A percentile compares a stretch with the other conserved stretches of the same genome.
phyloP scores from a whole-genome alignment of 2,888 invertebrate species.

The Lordiphosa andalusiaca region DNA sequence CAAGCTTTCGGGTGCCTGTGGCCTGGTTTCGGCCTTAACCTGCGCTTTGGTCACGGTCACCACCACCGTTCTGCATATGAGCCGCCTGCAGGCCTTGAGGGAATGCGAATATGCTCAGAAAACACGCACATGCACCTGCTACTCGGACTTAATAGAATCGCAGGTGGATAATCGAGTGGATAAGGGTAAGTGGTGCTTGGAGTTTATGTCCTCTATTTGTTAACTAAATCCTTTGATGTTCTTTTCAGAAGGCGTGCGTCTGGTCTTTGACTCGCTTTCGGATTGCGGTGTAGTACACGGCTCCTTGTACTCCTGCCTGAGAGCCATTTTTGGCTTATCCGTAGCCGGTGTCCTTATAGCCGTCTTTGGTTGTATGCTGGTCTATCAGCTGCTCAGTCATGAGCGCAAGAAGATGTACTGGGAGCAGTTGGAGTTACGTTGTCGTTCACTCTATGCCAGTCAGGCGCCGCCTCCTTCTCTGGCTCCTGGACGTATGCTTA shows the following conservation, averaged over 20 bases:
- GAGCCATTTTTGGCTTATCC: slow-evolving; percentile 94
- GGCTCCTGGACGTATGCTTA: slow-evolving; percentile 63
- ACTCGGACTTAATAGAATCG: slow-evolving; percentile 86
- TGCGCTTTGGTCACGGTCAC: slow-evolving; percentile 92
- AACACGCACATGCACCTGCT: slow-evolving; percentile 89
- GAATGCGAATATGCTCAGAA: slow-evolving; percentile 92
- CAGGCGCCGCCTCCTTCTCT: slow-evolving; percentile 77
- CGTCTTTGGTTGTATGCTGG: slow-evolving; percentile 95
- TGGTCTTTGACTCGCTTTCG: slow-evolving; percentile 92
- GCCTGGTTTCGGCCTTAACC: slow-evolving; percentile 91
- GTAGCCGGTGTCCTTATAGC: slow-evolving; percentile 94
- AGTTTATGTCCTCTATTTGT: too few species aligned
- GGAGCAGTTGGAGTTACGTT: slow-evolving; percentile 93
- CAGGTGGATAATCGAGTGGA: slow-evolving; percentile 81
- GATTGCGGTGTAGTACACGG: slow-evolving; percentile 96
- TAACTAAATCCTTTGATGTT: slow-evolving; percentile 4
- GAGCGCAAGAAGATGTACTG: slow-evolving; percentile 97
- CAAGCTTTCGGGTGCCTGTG: slow-evolving; percentile 93
- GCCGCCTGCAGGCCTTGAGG: slow-evolving; percentile 90
- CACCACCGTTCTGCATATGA: slow-evolving; percentile 95
- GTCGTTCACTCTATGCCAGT: slow-evolving; percentile 87
- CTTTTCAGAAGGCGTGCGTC: slow-evolving; percentile 84
- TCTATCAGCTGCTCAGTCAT: slow-evolving; percentile 93
- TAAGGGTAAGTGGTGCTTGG: slow-evolving; percentile 63
- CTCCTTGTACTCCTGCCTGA: slow-evolving; percentile 91